Conservation (phyloP, 2,797 vertebrate genomes). For the Lutjanus campechanus region DNA sequence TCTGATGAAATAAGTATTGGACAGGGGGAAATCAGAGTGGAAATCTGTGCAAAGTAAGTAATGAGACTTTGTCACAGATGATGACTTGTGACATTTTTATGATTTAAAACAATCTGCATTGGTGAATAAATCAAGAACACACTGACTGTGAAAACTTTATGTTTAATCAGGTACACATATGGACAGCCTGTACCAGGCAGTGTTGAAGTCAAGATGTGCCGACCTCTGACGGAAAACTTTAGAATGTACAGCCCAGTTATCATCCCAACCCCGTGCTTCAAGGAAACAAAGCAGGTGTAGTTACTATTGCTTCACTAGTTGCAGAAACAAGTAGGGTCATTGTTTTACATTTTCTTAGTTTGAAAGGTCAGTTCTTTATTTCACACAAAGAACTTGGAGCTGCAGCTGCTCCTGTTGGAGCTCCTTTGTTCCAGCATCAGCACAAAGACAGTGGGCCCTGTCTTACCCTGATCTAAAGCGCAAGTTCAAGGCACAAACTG, state of each 20-base stretch:
- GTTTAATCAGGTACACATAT: conserved; percentile 10
- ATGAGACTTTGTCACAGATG: neutral
- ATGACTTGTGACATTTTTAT: too few relatives aligned
- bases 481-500: conserved; percentile 11
- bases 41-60: conserved; percentile 20
- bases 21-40: neutral
- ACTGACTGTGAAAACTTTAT: neutral
- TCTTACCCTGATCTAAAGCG: too few relatives aligned
- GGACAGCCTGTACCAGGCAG: conserved; percentile 13
- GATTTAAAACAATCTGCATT: neutral
- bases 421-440: too few relatives aligned
- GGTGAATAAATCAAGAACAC: neutral
- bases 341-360: neutral
- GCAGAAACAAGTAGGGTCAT: neutral
- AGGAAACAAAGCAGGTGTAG: conserved; percentile 1
- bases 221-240: neutral
- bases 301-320: too few relatives aligned
- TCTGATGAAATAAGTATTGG: neutral
- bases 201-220: neutral
- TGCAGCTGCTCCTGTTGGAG: too few relatives aligned
- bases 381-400: too few relatives aligned
- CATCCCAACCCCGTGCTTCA: neutral
- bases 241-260: neutral
- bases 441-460: too few relatives aligned
- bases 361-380: too few relatives aligned